Evolutionary conservation across 2,797 vertebrate genomes (phyloP).

Genomic region (Cottoperca gobio): DNA sequence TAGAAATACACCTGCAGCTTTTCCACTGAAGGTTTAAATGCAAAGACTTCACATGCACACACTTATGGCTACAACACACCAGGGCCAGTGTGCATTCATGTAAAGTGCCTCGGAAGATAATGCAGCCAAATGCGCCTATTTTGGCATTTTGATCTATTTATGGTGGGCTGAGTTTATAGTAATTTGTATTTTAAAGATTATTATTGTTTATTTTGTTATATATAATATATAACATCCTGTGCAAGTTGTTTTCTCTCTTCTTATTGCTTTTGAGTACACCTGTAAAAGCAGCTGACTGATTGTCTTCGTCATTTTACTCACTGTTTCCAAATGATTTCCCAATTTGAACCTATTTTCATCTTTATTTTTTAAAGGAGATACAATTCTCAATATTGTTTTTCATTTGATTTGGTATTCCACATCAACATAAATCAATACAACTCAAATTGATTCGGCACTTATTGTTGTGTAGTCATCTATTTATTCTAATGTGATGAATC

Average conservation of each 20-base stretch:
- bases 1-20: not conserved
- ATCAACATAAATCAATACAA: not conserved
- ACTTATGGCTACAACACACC: not conserved
- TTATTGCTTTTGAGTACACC: not conserved
- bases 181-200: not conserved
- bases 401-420: not conserved
- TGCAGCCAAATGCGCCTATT: not conserved
- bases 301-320: not conserved
- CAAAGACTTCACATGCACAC: not conserved
- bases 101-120: too few relatives aligned
- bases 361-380: not conserved
- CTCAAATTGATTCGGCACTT: not conserved
- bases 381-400: not conserved
- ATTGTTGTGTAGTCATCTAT: not conserved
- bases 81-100: not conserved
- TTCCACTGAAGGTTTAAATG: not conserved
- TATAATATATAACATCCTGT: not conserved
- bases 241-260: not conserved
- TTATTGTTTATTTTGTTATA: not conserved
- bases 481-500: not conserved
- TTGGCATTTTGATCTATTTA: not conserved
- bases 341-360: not conserved
- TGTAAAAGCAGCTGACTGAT: not conserved
- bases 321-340: not conserved
- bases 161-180: not conserved